Evolutionary conservation across 2,113 vertebrate species (phyloP), one percentile per base, ranked within the genome.

Genomic region (Regulus satrapa): DNA sequence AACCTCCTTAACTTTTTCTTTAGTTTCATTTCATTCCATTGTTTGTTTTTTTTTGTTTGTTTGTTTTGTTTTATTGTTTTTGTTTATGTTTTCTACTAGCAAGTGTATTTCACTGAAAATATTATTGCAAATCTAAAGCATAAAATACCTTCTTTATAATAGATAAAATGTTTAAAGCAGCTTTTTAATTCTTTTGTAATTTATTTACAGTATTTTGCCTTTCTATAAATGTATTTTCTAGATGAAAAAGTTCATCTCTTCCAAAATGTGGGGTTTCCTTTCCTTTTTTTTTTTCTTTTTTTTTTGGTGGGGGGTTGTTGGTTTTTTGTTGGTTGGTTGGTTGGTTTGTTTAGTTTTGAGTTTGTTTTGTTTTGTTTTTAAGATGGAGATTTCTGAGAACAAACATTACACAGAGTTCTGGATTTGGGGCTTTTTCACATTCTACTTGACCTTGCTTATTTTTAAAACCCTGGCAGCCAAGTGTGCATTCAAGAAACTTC

Each of bases 111-210:
- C 10, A 66, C 9, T 31, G 25, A 58, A 59, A 90, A 64, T 20
- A 43, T 12, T 58, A 14, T 43, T 36, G 3, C 2, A 32, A 64
- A 28, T 26, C 5, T 14, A 76, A 72, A 51, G 1, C 2, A 48
- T 29, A 23, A 64, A 72, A 66, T 0, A 24, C 1, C 1, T 32
- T 48, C 4, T 4, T 36, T 8, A 20, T 34, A 66, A 40, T 2
- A 78, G 18, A 77, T 2, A 56, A 81, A 74, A 58, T 40, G 5
- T 8, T 49, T 73, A 34, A 34, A 66, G 20, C 1, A 46, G 1
- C n/a, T n/a, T n/a, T n/a, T n/a, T n/a, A n/a, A n/a, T n/a, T n/a
- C n/a, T n/a, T n/a, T n/a, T n/a, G n/a, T n/a, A n/a, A n/a, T n/a
- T n/a, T n/a, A n/a, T n/a, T 64, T 55, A 24, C 5, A 32, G 2